A percentile compares a stretch with the other conserved stretches of the same genome.
Evolutionary conservation across 2,888 invertebrate species (phyloP).

Genomic region (Papilio protenor): DNA sequence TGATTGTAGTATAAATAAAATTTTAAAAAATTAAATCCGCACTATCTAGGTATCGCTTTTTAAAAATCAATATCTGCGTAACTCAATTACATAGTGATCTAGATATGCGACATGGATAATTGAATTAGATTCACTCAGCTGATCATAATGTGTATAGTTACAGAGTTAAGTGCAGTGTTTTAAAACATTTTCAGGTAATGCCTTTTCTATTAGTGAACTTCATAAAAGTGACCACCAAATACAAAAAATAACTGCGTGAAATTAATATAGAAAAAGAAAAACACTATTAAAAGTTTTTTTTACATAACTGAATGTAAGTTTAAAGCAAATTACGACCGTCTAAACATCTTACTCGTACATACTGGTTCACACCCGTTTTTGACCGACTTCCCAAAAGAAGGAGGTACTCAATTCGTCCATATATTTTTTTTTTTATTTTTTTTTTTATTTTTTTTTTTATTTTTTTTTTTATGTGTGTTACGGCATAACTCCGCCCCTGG

Average conservation of each 20-base stretch:
- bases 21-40: not conserved
- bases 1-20: not conserved
- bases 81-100: conserved; percentile 30
- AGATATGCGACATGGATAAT: conserved; percentile 8
- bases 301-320: not conserved
- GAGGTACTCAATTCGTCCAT: no score
- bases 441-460: no score
- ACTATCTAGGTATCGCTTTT: not conserved
- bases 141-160: conserved; percentile 13
- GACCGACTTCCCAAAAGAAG: no score
- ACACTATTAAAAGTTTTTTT: not conserved
- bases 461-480: no score
- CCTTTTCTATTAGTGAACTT: not conserved
- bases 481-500: no score
- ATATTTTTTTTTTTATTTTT: no score
- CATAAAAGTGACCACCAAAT: not conserved
- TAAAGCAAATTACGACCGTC: not conserved
- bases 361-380: conserved; percentile 18
- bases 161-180: not conserved
- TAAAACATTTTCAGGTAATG: conserved; percentile 20
- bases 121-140: conserved; percentile 30
- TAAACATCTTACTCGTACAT: not conserved
- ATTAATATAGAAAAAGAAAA: not conserved
- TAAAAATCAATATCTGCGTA: conserved; percentile 33
- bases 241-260: not conserved